Conservation (phyloP, 92 coral and sea anemone species). For the Diadumene lineata region DNA sequence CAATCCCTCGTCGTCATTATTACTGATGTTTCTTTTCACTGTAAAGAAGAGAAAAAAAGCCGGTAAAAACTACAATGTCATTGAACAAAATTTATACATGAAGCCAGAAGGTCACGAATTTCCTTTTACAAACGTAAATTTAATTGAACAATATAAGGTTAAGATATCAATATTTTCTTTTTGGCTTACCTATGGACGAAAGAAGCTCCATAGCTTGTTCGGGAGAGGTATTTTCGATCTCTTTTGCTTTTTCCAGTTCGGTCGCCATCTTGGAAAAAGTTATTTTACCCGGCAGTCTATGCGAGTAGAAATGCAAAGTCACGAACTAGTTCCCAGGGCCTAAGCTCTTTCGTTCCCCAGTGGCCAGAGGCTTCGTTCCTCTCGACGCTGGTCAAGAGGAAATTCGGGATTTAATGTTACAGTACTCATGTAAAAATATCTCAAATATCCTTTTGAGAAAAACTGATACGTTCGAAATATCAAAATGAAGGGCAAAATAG, state of each 20-base stretch:
- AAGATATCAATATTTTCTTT: neutral
- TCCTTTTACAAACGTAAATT: neutral
- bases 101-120: neutral
- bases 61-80: neutral
- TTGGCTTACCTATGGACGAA: conserved; percentile 73
- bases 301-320: conserved; percentile 29
- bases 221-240: conserved; percentile 75
- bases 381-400: too few relatives aligned
- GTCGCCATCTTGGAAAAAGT: conserved; percentile 83
- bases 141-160: neutral
- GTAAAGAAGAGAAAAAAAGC: conserved; percentile 19
- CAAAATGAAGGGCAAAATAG: too few relatives aligned
- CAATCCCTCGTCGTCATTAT: conserved; percentile 80
- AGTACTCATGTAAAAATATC: too few relatives aligned
- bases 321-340: too few relatives aligned
- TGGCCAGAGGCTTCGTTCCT: too few relatives aligned
- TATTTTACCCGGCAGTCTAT: conserved; percentile 29
- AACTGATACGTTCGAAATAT: too few relatives aligned
- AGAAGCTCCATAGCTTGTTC: conserved; percentile 91
- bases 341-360: too few relatives aligned
- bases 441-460: too few relatives aligned
- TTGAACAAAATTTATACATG: conserved; percentile 11
- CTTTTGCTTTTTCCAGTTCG: conserved; percentile 82
- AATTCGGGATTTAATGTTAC: too few relatives aligned
- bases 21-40: conserved; percentile 73